Evolutionary conservation across 1,140 invertebrate genomes (phyloP).

Genomic region (Bathynomus jamesi): DNA sequence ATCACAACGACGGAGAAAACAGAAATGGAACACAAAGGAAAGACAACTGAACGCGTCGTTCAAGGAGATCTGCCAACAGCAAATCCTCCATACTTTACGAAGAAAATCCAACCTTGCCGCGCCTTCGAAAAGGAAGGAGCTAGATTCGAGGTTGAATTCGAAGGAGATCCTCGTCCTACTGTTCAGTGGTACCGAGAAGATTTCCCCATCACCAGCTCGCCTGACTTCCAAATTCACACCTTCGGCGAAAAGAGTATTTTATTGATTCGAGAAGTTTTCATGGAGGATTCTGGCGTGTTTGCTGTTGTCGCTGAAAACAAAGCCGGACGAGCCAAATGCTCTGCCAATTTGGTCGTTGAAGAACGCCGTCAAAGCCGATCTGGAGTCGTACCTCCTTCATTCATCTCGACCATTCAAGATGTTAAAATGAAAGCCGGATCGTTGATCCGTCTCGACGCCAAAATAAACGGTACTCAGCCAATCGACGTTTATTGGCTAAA

Average conservation of each 20-base stretch:
- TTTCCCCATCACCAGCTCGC: constrained; percentile 81
- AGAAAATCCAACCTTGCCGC: constrained; percentile 91
- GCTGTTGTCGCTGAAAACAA: constrained; percentile 82
- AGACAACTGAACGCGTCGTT: constrained; percentile 75
- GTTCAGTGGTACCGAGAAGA: constrained; percentile 91
- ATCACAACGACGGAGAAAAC: constrained; percentile 89
- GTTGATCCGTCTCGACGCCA: constrained; percentile 73
- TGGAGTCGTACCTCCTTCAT: constrained; percentile 73
- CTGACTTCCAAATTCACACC: constrained; percentile 82
- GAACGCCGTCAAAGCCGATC: constrained; percentile 63
- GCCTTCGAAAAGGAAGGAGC: constrained; percentile 90
- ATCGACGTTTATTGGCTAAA: constrained; percentile 89
- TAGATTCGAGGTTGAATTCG: constrained; percentile 90
- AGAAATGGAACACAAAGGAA: constrained; percentile 81
- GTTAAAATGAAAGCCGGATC: constrained; percentile 67
- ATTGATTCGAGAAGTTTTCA: constrained; percentile 77
- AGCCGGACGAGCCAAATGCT: constrained; percentile 84
- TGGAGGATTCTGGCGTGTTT: constrained; percentile 90
- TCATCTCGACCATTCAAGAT: constrained; percentile 74
- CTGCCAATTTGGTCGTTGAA: constrained; percentile 89
- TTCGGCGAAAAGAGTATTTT: constrained; percentile 81
- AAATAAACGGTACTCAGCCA: constrained; percentile 76
- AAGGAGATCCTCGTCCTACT: constrained; percentile 80
- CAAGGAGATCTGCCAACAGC: constrained; percentile 67
- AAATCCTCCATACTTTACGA: constrained; percentile 84